Base-by-base conservation (phyloP, 2,888 invertebrate genomes). In the Melipona bicolor region DNA sequence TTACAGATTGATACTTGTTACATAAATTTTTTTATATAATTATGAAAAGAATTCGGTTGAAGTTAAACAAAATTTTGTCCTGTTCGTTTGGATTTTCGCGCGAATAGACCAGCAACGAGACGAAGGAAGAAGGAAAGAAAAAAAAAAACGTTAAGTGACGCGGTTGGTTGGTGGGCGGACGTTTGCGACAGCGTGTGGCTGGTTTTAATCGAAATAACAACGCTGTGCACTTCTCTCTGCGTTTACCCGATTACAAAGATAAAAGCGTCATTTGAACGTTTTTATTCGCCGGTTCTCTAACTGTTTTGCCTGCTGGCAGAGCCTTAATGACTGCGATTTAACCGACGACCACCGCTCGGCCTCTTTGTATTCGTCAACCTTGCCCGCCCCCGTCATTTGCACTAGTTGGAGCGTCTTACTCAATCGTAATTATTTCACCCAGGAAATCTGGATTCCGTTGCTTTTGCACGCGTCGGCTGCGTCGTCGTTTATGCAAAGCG, bases 291-390 rank as follows among this genome's bases (percentile, higher is more conserved):
- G 32, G n/a, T 67, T 19, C 32, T 62, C 50, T 17, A 36, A 27
- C 21, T 43, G 36, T 83, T 72, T 80, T 83, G 76, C 13, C 15
- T 50, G 52, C 61, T 64, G 21, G 54, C 52, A 59, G 32, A 4
- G 69, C 64, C 79, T 19, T 89, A 91, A 91, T 90, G 78, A 90
- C 89, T 64, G 74, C 82, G 85, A 87, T 89, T 88, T 83, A 50
- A 85, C 59, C 62, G 72, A 62, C 70, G 36, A 36, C 36, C 6
- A 36, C 36, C 43, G 43, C 43, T 68, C 86, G 24, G 81, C 62
- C 84, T 85, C 79, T 85, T 83, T 80, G 74, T 82, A 81, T 87
- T 86, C 81, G 79, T 70, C 82, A 89, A 84, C 90, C 90, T 92
- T 89, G 90, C 74, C 9, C 84, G 88, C 79, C 87, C 79, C 87